Conservation (phyloP, 2,888 invertebrate species). For the Thymelicus lineola region DNA sequence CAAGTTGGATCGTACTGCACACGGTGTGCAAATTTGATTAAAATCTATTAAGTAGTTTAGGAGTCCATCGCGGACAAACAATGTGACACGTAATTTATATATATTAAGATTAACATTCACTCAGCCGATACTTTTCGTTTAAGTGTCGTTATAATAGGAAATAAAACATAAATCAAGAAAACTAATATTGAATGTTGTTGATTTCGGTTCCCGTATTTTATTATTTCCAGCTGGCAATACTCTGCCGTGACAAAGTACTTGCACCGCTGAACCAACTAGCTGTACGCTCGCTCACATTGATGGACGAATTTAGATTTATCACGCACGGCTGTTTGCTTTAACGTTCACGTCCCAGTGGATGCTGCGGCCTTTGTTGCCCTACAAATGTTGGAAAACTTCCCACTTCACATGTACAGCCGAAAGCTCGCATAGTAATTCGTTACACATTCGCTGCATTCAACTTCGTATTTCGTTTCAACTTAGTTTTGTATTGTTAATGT, state of each 20-base stretch:
- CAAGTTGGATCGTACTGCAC: too few species aligned
- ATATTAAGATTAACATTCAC: background rate
- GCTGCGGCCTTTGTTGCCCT: slow-evolving; percentile 27
- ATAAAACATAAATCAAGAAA: background rate
- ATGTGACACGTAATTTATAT: too few species aligned
- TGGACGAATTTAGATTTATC: slow-evolving; percentile 70
- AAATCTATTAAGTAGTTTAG: too few species aligned
- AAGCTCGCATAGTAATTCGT: slow-evolving; percentile 19
- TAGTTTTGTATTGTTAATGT: background rate
- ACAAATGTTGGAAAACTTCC: slow-evolving; percentile 29
- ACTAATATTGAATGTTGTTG: slow-evolving; percentile 1
- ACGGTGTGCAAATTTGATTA: too few species aligned
- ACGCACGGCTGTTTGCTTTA: slow-evolving; percentile 58
- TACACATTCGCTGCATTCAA: slow-evolving; percentile 9
- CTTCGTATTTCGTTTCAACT: background rate
- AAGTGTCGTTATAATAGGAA: background rate
- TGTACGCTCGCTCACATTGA: slow-evolving; percentile 49
- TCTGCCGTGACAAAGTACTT: slow-evolving; percentile 58
- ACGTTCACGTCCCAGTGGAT: slow-evolving; percentile 47
- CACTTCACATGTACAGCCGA: slow-evolving; percentile 8
- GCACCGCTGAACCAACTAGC: slow-evolving; percentile 38
- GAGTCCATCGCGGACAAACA: too few species aligned
- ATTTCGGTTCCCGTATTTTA: slow-evolving; percentile 23
- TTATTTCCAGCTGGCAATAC: slow-evolving; percentile 34
- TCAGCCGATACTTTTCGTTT: background rate